Base-by-base conservation (phyloP, 92 coral and sea anemone species). In the Porites lobata region DNA sequence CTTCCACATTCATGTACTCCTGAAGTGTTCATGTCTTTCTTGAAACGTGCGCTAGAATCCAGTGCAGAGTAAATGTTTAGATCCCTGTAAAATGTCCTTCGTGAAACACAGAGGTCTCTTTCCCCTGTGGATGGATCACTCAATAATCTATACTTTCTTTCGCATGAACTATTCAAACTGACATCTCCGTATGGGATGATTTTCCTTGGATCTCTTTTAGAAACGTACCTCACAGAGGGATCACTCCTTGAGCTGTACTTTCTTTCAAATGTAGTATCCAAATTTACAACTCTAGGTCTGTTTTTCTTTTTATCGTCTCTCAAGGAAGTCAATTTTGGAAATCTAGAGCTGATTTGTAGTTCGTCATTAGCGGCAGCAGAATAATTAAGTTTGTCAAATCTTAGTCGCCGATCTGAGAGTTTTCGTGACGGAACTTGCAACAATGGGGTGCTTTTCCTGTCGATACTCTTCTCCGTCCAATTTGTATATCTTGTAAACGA, bases 221-320 rank as follows among this genome's bases (percentile, higher is more conserved):
- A 68, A 68, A 68, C 8, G 43, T 68, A 18, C 69, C 72, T 19
- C 38, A 18, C 20, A 53, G 43, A 50, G 3, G 57, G 69, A 43
- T 59, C 87, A 18, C 47, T 56, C 79, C 78, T 21, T 50, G 79
- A 58, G 18, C 70, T 19, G 79, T 83, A 72, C 18, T 83, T 72
- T 47, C 59, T 47, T 62, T 83, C 80, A 14, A 50, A 64, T 47
- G 75, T 61, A 3, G 66, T 71, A 22, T 58, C 52, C n/a, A 83
- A 38, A 8, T 14, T 38, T 8, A 83, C 50, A 4, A 83, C 72
- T 10, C 13, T 5, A 38, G 47, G 47, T 38, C 86, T 61, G 8
- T 71, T 83, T 22, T 9, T 11, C 62, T 57, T 72, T 59, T 7
- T 21, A 18, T 21, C 17, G 9, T 11, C 24, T 1, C 6, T 71